Percentiles rank a stretch among this genome's conserved stretches.
Conservation (phyloP, 1,140 invertebrate genomes). For the Delia radicum region DNA sequence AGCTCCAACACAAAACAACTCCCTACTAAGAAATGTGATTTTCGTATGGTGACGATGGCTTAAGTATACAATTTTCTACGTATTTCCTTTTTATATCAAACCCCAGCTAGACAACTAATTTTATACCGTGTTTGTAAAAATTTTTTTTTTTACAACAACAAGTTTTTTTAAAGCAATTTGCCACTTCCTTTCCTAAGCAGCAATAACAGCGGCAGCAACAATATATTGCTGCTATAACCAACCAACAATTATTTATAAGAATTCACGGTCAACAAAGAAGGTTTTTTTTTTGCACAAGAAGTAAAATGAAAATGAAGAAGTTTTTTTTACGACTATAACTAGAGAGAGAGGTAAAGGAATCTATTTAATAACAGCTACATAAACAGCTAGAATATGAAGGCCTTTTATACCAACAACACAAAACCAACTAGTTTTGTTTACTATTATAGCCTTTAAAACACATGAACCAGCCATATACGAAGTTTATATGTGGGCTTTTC, state of each 20-base stretch:
- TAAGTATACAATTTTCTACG: not conserved
- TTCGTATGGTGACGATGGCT: not conserved
- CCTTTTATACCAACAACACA: slow-evolving; percentile 3
- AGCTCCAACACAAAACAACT: not conserved
- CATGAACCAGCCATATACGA: no score
- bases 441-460: not conserved
- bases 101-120: not conserved
- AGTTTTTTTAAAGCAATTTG: slow-evolving; percentile 6
- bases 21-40: not conserved
- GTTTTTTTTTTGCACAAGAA: not conserved
- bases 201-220: not conserved
- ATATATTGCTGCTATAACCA: not conserved
- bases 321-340: not conserved
- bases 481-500: no score
- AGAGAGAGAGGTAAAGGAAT: not conserved
- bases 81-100: not conserved
- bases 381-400: slow-evolving; percentile 8
- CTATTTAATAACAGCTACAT: slow-evolving; percentile 12
- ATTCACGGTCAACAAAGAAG: slow-evolving; percentile 22
- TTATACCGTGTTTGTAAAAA: not conserved
- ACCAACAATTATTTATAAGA: slow-evolving; percentile 13
- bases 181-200: slow-evolving; percentile 20
- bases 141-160: not conserved
- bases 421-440: not conserved
- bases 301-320: slow-evolving; percentile 20